Evolutionary conservation across 2,113 vertebrate genomes (phyloP), one percentile per base, ranked within the genome.

Genomic region (Seriola dumerili): DNA sequence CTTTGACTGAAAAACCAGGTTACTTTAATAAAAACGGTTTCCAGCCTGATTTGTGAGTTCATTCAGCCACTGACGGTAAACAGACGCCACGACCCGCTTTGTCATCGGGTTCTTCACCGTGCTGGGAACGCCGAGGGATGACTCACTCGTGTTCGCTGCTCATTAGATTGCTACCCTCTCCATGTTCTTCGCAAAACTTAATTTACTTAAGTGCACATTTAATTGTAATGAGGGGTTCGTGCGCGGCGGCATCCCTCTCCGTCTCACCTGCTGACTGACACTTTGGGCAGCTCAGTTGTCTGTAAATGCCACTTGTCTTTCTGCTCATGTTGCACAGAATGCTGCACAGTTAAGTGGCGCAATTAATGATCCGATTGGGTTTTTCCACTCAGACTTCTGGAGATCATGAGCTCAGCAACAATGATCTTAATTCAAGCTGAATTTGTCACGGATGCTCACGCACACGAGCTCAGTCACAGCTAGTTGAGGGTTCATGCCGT

Each of bases 241-340:
- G 34, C 54, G 73, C 48, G 70, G 61, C 44, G 21, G 25, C 54
- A 66, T n/a, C 21, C 12, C 12, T n/a, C 44, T 57, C 48, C 10
- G 19, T 72, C 25, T 44, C 40, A 76, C 66, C 65, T 54, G 38
- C 62, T 83, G 82, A 71, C 10, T 67, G 61, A 72, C 23, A 44
- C 64, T 72, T 72, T 52, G 25, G 76, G 40, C 14, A 23, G 61
- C 71, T 82, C 71, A 57, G 12, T 58, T 21, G n/a, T 57, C 38
- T 78, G 40, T 58, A 74, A 74, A 79, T 76, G 63, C 52, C 83
- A 69, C 71, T 85, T 25, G 36, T 34, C 57, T 73, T 70, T 64
- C 40, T 40, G 36, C 50, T 61, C 34, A 21, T 40, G 64, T 55
- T 69, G 67, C 83, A 65, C 52, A 10, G 29, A 61, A 14, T 59